Percentiles rank a stretch among this genome's conserved stretches.
Evolutionary conservation across 2,113 vertebrate species (phyloP).

Genomic region (Marmota flaviventris): DNA sequence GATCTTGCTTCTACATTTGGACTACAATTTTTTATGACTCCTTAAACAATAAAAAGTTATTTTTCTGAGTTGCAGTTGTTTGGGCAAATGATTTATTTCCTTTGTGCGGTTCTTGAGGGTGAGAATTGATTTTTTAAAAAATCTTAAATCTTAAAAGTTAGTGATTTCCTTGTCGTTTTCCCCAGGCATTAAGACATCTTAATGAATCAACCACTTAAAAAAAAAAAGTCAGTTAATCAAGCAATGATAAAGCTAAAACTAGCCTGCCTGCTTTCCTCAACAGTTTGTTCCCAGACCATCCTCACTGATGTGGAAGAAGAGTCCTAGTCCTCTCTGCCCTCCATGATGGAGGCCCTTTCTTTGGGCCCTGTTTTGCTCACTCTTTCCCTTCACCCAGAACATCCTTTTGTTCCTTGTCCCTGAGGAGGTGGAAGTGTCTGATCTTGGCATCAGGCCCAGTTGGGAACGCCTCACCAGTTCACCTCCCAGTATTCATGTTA

Average conservation of each 20-base stretch:
- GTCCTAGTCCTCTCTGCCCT: background rate
- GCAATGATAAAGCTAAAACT: background rate
- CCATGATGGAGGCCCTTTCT: background rate
- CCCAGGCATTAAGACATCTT: background rate
- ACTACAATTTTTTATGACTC: conserved; percentile 1
- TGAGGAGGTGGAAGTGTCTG: background rate
- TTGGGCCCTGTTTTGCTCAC: background rate
- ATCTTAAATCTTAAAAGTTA: conserved; percentile 35
- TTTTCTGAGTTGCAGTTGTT: conserved; percentile 56
- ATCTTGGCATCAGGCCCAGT: background rate
- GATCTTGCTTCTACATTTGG: background rate
- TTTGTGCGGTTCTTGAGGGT: conserved; percentile 8
- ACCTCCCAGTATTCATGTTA: background rate
- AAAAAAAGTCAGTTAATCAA: background rate
- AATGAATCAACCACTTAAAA: background rate
- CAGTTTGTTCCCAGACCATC: background rate
- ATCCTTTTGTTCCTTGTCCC: background rate
- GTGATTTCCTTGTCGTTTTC: background rate
- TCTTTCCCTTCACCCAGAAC: background rate
- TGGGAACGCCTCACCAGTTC: conserved; percentile 8
- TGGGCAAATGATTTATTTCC: conserved; percentile 52
- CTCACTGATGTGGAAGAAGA: background rate
- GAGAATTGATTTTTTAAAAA: conserved; percentile 30
- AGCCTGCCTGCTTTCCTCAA: background rate
- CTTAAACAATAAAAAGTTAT: background rate